Conservation (phyloP, 2,797 vertebrate genomes). For the Smutsia temminckii region DNA sequence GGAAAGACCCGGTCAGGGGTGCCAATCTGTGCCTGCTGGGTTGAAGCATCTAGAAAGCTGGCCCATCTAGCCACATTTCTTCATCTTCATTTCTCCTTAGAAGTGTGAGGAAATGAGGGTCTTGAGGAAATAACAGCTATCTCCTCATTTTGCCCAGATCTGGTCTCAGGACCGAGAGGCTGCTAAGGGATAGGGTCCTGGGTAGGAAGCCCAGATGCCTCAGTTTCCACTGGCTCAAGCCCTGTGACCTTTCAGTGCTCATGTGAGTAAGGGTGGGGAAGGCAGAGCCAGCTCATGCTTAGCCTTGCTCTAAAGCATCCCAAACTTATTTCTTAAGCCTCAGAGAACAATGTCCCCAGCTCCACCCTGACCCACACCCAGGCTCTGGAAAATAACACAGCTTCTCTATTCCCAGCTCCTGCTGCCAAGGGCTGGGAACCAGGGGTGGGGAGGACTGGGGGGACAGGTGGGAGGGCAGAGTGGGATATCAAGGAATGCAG, state of each 20-base stretch:
- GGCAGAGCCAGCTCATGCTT: neutral
- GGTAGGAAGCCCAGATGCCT: slow-evolving; percentile 1
- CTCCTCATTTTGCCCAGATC: neutral
- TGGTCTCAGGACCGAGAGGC: neutral
- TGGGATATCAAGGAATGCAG: neutral
- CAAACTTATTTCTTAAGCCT: slow-evolving; percentile 36
- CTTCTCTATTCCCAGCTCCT: no score
- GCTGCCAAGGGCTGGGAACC: no score
- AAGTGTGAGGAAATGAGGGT: neutral
- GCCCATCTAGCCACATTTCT: neutral
- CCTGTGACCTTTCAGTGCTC: neutral
- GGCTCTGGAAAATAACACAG: slow-evolving; percentile 14
- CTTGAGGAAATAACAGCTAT: neutral
- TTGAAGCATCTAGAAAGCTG: neutral
- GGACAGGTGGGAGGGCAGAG: neutral
- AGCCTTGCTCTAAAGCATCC: slow-evolving; percentile 37
- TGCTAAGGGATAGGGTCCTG: neutral
- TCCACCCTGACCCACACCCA: slow-evolving; percentile 55
- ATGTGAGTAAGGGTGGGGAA: neutral
- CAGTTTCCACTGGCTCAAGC: neutral
- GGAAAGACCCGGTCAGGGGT: neutral
- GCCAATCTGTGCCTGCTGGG: neutral
- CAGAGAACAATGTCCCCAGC: slow-evolving; percentile 40
- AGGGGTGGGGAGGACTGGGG: no score
- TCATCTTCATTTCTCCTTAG: neutral